Conservation (phyloP, 2,113 vertebrate species). For the Puma concolor region DNA sequence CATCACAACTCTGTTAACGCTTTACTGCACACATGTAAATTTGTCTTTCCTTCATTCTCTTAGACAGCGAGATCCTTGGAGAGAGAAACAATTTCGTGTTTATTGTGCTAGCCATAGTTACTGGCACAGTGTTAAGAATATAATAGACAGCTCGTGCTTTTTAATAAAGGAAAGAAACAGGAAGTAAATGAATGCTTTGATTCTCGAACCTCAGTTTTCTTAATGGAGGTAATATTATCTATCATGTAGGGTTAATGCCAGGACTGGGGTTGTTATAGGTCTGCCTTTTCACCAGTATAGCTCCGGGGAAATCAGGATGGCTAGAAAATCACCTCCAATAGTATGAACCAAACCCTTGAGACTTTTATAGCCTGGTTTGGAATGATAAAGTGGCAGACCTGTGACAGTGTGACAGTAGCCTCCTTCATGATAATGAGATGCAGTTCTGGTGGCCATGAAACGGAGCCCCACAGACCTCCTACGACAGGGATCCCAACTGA, state of each 20-base stretch:
- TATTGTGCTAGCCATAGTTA: not conserved
- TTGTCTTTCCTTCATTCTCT: not conserved
- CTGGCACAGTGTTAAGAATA: not conserved
- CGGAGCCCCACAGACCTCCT: not conserved
- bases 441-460: not conserved
- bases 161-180: not conserved
- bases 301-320: not conserved
- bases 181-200: not conserved
- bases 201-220: not conserved
- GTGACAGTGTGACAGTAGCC: not conserved
- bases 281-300: not conserved
- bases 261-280: not conserved
- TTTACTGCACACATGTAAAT: not conserved
- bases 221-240: not conserved
- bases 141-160: not conserved
- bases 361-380: not conserved
- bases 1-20: not conserved
- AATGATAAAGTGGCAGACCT: not conserved
- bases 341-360: not conserved
- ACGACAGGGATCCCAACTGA: not conserved
- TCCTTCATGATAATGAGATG: not conserved
- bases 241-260: not conserved
- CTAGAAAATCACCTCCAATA: not conserved
- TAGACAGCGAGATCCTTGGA: not conserved
- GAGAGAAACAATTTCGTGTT: constrained; percentile 17